These are phyloP conservation scores for Mohoua ochrocephala DNA, from an alignment of 2,113 vertebrate genomes.

Conservation along the genomic window DNA sequence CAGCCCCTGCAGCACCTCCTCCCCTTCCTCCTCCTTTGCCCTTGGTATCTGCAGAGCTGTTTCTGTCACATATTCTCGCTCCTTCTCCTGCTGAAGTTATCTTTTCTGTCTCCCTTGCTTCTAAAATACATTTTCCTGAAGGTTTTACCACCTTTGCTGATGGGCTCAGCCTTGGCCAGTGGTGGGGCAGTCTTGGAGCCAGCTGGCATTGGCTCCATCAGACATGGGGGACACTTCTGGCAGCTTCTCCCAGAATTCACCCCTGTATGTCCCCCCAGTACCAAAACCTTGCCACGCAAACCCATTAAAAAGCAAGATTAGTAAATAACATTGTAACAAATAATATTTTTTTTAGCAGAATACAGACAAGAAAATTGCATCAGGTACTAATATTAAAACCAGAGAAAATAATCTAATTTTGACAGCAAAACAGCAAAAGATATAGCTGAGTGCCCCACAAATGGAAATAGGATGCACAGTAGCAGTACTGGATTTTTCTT, in stretches of 20 bases:
- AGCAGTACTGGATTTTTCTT: neutral
- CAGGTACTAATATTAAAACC: neutral
- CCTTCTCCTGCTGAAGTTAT: neutral
- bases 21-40: neutral
- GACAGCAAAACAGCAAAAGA: neutral
- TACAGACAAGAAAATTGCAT: neutral
- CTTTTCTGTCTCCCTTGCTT: neutral
- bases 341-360: neutral
- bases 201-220: neutral
- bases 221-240: neutral
- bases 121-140: neutral
- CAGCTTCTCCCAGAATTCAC: neutral
- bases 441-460: neutral
- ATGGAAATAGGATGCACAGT: neutral
- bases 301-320: neutral
- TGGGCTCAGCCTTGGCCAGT: neutral
- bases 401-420: neutral
- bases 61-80: neutral
- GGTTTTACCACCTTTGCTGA: rapidly evolving
- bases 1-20: neutral
- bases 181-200: too few relatives aligned
- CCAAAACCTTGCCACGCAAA: neutral
- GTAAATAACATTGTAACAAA: neutral
- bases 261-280: neutral
- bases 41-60: neutral